Evolutionary conservation across 2,888 invertebrate species (phyloP).

Genomic region (Plagiodera versicolora): DNA sequence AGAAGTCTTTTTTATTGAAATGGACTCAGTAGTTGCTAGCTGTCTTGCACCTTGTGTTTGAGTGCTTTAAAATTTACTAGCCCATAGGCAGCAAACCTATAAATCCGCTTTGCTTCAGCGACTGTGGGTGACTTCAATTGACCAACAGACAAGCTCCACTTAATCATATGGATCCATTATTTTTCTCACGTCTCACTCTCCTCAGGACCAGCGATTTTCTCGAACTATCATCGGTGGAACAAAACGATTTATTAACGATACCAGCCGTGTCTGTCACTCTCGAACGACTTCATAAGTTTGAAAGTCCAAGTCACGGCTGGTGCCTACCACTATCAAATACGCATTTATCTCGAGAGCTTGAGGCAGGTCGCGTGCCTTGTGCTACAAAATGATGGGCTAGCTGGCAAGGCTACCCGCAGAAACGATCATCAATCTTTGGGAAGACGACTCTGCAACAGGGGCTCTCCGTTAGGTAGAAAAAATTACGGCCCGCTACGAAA

Average conservation of each 20-base stretch:
- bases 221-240: neutral
- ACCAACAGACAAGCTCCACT: no score
- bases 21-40: no score
- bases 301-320: slow-evolving; percentile 42
- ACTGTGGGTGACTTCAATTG: no score
- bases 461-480: slow-evolving; percentile 19
- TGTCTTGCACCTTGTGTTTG: no score
- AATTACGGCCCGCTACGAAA: slow-evolving; percentile 6
- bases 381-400: slow-evolving; percentile 17
- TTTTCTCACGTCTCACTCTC: no score
- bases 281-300: slow-evolving; percentile 42
- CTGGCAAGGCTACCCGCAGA: slow-evolving; percentile 30
- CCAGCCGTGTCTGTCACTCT: slow-evolving; percentile 34
- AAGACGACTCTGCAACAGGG: slow-evolving; percentile 18
- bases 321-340: slow-evolving; percentile 40
- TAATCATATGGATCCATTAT: no score
- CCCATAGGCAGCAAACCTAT: no score
- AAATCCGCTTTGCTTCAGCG: no score
- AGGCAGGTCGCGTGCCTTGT: slow-evolving; percentile 42
- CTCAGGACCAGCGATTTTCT: no score
- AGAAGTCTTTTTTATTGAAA: no score
- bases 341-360: slow-evolving; percentile 45
- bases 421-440: slow-evolving; percentile 43
- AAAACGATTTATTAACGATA: slow-evolving; percentile 9
- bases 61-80: no score